These are phyloP conservation scores for Tringa solitaria DNA, from an alignment of 2,113 vertebrate species.

Conservation along the genomic window DNA sequence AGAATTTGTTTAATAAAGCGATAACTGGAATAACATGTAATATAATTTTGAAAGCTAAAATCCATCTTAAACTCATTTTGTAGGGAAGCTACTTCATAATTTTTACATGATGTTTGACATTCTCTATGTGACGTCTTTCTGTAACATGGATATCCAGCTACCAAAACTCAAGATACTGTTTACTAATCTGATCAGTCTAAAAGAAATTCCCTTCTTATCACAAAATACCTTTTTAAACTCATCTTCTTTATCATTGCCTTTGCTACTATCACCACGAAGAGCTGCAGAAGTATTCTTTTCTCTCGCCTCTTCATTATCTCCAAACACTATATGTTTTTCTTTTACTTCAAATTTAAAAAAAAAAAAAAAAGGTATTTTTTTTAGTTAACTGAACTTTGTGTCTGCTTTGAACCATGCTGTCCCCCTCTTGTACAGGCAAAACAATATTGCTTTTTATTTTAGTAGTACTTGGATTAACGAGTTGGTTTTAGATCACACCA, in stretches of 20 bases:
- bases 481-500: not conserved
- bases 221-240: conserved; percentile 81
- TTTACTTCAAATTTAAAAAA: conserved; percentile 43
- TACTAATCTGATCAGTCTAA: not conserved
- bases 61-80: not conserved
- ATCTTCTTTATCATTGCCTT: conserved; percentile 67
- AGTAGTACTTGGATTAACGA: not conserved
- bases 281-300: not conserved
- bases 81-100: not conserved
- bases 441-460: not conserved
- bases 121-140: not conserved
- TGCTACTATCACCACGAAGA: not conserved
- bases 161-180: not conserved
- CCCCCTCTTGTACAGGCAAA: not conserved
- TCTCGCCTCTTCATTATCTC: conserved; percentile 5
- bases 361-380: not conserved
- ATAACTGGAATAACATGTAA: not conserved
- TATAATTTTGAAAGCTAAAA: not conserved
- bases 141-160: not conserved
- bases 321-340: conserved; percentile 58
- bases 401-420: not conserved
- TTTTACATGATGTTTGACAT: not conserved
- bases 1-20: not conserved
- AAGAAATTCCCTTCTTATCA: not conserved
- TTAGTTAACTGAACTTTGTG: not conserved